Base-by-base conservation (phyloP, 2,888 invertebrate genomes). In the Drosophila infuscata region DNA sequence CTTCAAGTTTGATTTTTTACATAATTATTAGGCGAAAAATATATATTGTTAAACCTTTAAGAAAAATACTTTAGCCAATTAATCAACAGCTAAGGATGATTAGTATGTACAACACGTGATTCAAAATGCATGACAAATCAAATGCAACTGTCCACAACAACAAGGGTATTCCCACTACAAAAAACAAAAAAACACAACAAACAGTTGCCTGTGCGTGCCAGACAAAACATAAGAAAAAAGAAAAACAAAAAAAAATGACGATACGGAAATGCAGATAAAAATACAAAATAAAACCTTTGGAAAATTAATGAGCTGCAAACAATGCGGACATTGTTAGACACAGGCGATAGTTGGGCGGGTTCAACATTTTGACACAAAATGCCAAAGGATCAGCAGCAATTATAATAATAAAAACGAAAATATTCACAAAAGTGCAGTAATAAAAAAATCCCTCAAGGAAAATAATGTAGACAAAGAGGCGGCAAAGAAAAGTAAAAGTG, bases 231-330 rank as follows among this genome's bases (percentile, higher is more conserved):
- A 63, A 53, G 51, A 66, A 68, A 74, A 57, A 52, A 49, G 25
- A 15, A 58, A 46, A 11, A 41, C 8, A n/a, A 29, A 6, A 36
- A 11, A 64, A 52, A 70, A 68, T 43, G 53, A 62, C 66, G 83
- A 86, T 88, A 78, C 89, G 85, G 90, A 86, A 86, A 86, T 90
- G 85, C 90, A 90, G 85, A 86, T 86, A 85, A 89, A 56, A 67
- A 66, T 82, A 75, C 83, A 85, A 83, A 36, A 29, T 60, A 78
- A 73, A 88, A 76, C 88, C 87, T 86, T 86, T 79, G 30, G 81
- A 52, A 86, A 86, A 90, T 90, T 86, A 86, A 86, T 86, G 90
- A 86, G 85, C 90, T 88, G 72, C 76, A 88, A 88, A 76, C 85
- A 86, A 86, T 86, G 85, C 85, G 85, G 85, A 86, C 85, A 86